phyloP scores from a whole-genome alignment of 30 jellyfish, hydroid and myxozoan species.

The Aurelia sp. region DNA sequence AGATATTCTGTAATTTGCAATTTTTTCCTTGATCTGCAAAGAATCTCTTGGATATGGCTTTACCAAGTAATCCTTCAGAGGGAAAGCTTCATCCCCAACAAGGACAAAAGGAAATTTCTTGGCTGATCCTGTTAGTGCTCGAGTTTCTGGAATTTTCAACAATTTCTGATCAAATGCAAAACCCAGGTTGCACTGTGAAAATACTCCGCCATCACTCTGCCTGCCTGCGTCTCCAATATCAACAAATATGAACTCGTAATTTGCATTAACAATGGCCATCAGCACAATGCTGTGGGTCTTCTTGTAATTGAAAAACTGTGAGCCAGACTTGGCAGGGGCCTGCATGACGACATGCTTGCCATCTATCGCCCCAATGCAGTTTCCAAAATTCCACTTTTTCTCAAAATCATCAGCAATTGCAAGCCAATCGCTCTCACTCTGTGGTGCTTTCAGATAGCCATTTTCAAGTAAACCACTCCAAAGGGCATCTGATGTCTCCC shows the following conservation, averaged over 20 bases:
- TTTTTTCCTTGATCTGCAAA: conserved; percentile 11
- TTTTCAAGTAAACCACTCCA: conserved; percentile 30
- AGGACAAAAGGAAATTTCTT: conserved; percentile 8
- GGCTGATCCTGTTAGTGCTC: conserved; percentile 1
- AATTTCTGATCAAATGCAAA: conserved; percentile 7
- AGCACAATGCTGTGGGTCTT: conserved; percentile 40
- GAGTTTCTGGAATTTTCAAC: conserved; percentile 9
- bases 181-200: conserved; percentile 1
- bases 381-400: conserved; percentile 17
- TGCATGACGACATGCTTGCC: conserved; percentile 19
- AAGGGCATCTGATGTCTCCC: conserved; percentile 28
- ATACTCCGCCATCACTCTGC: conserved; percentile 37
- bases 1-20: conserved; percentile 20
- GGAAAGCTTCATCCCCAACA: conserved; percentile 25
- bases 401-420: conserved; percentile 20
- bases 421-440: conserved; percentile 6
- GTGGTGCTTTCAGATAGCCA: conserved; percentile 3
- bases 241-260: background rate
- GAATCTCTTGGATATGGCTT: conserved; percentile 10
- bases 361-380: conserved; percentile 19
- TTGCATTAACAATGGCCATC: conserved; percentile 14
- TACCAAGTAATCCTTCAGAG: conserved; percentile 9
- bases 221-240: background rate
- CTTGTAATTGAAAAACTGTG: conserved; percentile 10
- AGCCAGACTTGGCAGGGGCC: conserved; percentile 32